These are phyloP conservation scores for Platichthys stellatus DNA, from an alignment of 2,113 vertebrate species.

Conservation along the genomic window DNA sequence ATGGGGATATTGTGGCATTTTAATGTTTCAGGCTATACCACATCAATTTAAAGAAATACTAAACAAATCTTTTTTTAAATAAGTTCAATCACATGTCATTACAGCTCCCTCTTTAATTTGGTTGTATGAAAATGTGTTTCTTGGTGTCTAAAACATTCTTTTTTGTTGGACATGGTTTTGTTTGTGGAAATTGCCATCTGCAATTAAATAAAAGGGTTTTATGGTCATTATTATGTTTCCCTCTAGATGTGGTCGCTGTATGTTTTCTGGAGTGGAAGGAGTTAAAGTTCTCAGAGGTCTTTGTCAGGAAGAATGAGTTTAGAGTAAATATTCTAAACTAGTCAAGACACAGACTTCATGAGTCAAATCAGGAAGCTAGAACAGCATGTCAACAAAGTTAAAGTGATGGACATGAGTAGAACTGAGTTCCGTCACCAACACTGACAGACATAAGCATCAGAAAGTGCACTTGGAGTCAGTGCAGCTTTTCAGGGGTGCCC, in stretches of 20 bases:
- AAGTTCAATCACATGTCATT: background rate
- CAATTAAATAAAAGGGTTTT: slow-evolving; percentile 23
- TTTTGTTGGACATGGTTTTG: slow-evolving; percentile 22
- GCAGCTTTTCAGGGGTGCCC: background rate
- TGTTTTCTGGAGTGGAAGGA: background rate
- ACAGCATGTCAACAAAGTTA: background rate
- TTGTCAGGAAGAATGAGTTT: slow-evolving; percentile 18
- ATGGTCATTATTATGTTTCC: slow-evolving; percentile 6
- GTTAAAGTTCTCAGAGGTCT: slow-evolving; percentile 26
- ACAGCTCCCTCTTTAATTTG: slow-evolving; percentile 15
- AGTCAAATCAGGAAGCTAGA: slow-evolving; percentile 13
- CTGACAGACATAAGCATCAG: slow-evolving; percentile 9
- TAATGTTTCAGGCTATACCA: slow-evolving; percentile 15
- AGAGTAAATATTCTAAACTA: slow-evolving; percentile 41
- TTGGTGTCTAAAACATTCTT: slow-evolving; percentile 18
- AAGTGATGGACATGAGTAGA: background rate
- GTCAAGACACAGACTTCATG: slow-evolving; percentile 20
- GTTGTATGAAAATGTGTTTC: background rate
- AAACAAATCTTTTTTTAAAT: slow-evolving; percentile 13
- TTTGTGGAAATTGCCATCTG: slow-evolving; percentile 31
- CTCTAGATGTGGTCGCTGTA: background rate
- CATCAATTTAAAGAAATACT: slow-evolving; percentile 15
- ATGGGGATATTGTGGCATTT: slow-evolving; percentile 5
- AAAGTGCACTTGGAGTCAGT: background rate
- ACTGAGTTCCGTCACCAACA: slow-evolving; percentile 6